Conservation (phyloP, 2,797 vertebrate genomes). For the Lepilemur septentrionalis region DNA sequence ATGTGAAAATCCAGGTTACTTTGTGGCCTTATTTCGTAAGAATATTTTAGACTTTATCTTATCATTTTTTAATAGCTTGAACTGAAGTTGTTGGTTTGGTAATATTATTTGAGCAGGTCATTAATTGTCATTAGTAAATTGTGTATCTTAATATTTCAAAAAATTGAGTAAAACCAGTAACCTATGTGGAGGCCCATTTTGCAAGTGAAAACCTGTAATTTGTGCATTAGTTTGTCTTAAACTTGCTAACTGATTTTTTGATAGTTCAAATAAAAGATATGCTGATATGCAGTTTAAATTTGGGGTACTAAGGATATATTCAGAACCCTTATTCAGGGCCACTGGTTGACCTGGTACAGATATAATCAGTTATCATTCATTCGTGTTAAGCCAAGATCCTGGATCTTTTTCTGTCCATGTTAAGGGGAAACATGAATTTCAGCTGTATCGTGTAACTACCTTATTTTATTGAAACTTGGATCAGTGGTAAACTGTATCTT, state of each 20-base stretch:
- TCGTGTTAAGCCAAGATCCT: slow-evolving; percentile 39
- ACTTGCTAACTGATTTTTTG: slow-evolving; percentile 47
- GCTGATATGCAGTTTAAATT: not conserved
- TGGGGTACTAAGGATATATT: slow-evolving; percentile 27
- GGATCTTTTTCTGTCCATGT: slow-evolving; percentile 42
- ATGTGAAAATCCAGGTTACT: slow-evolving; percentile 42
- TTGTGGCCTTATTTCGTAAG: slow-evolving; percentile 54
- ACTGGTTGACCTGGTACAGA: not conserved
- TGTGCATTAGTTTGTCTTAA: slow-evolving; percentile 49
- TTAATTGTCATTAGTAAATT: slow-evolving; percentile 5
- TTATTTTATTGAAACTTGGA: slow-evolving; percentile 52
- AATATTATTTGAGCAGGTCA: slow-evolving; percentile 36
- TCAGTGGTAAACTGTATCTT: slow-evolving; percentile 61
- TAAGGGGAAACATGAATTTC: slow-evolving; percentile 49
- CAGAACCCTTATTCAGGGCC: slow-evolving; percentile 22
- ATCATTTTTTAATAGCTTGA: slow-evolving; percentile 13
- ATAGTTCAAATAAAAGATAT: slow-evolving; percentile 36
- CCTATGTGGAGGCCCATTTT: slow-evolving; percentile 48
- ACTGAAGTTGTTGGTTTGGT: slow-evolving; percentile 28
- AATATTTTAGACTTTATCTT: slow-evolving; percentile 2
- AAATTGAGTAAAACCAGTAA: slow-evolving; percentile 48
- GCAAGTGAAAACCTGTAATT: slow-evolving; percentile 59
- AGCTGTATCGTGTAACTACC: slow-evolving; percentile 43
- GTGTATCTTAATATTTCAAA: slow-evolving; percentile 40
- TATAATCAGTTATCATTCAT: not conserved